Evolutionary conservation across 2,888 invertebrate genomes (phyloP).

Genomic region (Lissocephala sabroskyi): DNA sequence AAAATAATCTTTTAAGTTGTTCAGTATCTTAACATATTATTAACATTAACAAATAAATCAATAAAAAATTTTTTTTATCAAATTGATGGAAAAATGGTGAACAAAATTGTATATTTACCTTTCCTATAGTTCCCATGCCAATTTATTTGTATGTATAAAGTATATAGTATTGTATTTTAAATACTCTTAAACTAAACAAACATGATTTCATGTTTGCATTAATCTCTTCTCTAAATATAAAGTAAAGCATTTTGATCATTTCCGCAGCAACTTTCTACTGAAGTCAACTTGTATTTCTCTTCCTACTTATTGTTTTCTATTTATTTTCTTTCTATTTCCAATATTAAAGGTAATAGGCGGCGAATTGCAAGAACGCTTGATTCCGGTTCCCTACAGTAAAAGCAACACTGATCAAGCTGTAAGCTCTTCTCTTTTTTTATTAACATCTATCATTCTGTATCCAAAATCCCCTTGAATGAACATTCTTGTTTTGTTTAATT

Average conservation of each 20-base stretch:
- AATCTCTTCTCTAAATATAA: no score
- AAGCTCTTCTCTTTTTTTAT: constrained; percentile 77
- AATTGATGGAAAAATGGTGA: no score
- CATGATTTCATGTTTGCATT: background rate
- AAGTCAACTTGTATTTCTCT: constrained; percentile 73
- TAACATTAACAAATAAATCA: no score
- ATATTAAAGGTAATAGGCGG: constrained; percentile 99
- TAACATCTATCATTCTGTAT: constrained; percentile 25
- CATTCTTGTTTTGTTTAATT: no score
- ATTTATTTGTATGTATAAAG: no score
- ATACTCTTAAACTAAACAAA: background rate
- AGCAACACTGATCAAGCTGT: constrained; percentile 99
- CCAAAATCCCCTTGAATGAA: no score
- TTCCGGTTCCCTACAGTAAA: constrained; percentile 99
- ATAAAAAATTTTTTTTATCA: no score
- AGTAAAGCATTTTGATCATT: no score
- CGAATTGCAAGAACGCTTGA: constrained; percentile 99
- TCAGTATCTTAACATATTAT: no score
- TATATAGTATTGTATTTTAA: background rate
- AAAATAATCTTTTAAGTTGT: no score
- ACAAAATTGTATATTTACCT: no score
- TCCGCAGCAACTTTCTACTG: constrained; percentile 71
- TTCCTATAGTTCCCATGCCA: no score
- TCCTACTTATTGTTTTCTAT: constrained; percentile 59
- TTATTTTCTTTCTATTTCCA: constrained; percentile 74